Base-by-base conservation (phyloP, 2,888 invertebrate genomes). In the Drosophila neotestacea region DNA sequence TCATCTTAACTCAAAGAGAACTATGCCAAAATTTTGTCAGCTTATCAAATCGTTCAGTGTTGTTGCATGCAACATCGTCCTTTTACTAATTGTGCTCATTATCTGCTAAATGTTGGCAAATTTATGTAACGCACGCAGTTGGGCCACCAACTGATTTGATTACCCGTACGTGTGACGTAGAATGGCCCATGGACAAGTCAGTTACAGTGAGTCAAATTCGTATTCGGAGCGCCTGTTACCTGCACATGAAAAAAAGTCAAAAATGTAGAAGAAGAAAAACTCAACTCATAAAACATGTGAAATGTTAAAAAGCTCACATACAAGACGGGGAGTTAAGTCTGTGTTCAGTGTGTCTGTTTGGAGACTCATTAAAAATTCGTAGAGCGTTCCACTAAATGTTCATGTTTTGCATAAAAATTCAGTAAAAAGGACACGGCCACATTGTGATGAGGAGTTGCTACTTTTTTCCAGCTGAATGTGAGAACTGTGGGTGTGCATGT, bases 321-420 rank as follows among this genome's bases (percentile, higher is more conserved):
- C 55, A 68, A 34, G 63, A 41, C 38, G 13, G 64, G 51, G 38
- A 60, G 52, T 68, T 56, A 16, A 47, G 54, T 48, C 38, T 36
- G 56, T 36, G 56, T 28, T 28, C 36, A 27, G 28, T 16, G 34
- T 51, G 30, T 44, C 32, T n/a, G 60, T 63, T 76, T 39, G 70
- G 44, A 41, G 60, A 61, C 87, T 90, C 90, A 91, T 91, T 88
- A 90, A 89, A 91, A 90, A 91, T 91, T 91, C 90, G 71, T 74
- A 77, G 81, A 91, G 73, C 90, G 90, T 91, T 90, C 77, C 73
- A 90, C 89, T 90, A 90, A 90, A 88, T 88, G 91, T 87, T 89
- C 90, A 91, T 91, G 91, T 85, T 89, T 90, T 81, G 91, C 89
- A 91, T 91, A 90, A 90, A 88, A 90, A 82, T 81, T 80, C 78